These are phyloP conservation scores for Leptopilina syphax DNA, from an alignment of 2,888 invertebrate species.

Conservation along the genomic window DNA sequence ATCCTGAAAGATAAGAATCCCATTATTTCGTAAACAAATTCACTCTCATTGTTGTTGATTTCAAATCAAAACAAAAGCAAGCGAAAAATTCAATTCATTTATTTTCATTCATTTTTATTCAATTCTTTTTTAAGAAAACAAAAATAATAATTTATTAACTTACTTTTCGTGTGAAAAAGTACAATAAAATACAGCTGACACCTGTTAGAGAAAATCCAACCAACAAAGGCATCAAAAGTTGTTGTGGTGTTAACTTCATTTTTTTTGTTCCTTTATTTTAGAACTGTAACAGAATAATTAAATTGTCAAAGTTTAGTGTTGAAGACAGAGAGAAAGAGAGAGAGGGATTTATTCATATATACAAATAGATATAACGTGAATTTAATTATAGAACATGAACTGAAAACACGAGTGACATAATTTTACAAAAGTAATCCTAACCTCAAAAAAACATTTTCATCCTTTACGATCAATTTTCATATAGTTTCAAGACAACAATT, in stretches of 20 bases:
- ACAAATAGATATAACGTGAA: not conserved
- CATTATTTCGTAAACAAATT: not conserved
- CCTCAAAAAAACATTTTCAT: not conserved
- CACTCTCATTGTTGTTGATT: no score
- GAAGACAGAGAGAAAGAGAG: not conserved
- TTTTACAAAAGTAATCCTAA: constrained; percentile 8
- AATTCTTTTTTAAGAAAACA: no score
- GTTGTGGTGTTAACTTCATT: constrained; percentile 63
- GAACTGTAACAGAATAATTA: constrained; percentile 42
- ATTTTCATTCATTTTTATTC: no score
- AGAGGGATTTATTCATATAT: not conserved
- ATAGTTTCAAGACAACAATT: not conserved
- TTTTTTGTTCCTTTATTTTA: constrained; percentile 43
- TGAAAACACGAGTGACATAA: constrained; percentile 24
- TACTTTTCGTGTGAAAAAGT: constrained; percentile 83
- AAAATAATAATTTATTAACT: constrained; percentile 54
- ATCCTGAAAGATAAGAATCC: constrained; percentile 70
- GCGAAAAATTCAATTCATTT: no score
- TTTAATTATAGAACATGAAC: constrained; percentile 34
- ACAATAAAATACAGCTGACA: constrained; percentile 84
- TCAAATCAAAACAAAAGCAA: no score
- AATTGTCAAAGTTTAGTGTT: no score
- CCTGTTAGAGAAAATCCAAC: constrained; percentile 84
- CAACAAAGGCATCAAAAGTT: constrained; percentile 78
- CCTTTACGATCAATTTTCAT: not conserved